Evolutionary conservation across 2,113 vertebrate species (phyloP).

Genomic region (Myotis yumanensis): DNA sequence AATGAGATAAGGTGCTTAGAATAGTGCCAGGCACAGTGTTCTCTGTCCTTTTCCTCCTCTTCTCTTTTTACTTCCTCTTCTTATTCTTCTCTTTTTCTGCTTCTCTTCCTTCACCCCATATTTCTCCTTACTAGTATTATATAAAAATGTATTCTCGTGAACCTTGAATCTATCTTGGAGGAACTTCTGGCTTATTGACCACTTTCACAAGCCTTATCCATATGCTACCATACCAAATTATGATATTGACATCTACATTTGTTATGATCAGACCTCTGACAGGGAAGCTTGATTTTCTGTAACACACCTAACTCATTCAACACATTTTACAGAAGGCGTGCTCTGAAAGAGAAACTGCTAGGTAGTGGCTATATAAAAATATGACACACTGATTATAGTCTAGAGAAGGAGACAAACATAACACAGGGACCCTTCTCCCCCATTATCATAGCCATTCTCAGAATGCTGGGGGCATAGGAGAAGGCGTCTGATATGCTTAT

Average conservation of each 20-base stretch:
- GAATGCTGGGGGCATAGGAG: neutral
- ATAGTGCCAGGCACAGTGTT: neutral
- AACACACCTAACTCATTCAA: neutral
- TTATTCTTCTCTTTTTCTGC: neutral
- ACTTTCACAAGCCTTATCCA: neutral
- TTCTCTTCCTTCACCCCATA: neutral
- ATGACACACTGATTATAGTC: neutral
- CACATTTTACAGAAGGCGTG: neutral
- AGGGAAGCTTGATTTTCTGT: neutral
- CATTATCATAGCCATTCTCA: neutral
- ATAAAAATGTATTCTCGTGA: neutral
- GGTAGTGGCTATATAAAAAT: neutral
- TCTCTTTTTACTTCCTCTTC: neutral
- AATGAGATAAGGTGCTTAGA: neutral
- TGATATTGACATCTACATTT: neutral
- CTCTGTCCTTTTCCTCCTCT: neutral
- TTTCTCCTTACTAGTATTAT: neutral
- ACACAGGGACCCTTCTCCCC: neutral
- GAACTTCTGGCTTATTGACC: neutral
- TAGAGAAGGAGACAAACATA: neutral
- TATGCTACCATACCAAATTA: neutral
- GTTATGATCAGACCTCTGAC: neutral
- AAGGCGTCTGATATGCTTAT: neutral
- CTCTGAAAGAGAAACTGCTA: neutral
- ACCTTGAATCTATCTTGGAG: neutral